Conservation (phyloP, 2,797 vertebrate species). For the Esox lucius region DNA sequence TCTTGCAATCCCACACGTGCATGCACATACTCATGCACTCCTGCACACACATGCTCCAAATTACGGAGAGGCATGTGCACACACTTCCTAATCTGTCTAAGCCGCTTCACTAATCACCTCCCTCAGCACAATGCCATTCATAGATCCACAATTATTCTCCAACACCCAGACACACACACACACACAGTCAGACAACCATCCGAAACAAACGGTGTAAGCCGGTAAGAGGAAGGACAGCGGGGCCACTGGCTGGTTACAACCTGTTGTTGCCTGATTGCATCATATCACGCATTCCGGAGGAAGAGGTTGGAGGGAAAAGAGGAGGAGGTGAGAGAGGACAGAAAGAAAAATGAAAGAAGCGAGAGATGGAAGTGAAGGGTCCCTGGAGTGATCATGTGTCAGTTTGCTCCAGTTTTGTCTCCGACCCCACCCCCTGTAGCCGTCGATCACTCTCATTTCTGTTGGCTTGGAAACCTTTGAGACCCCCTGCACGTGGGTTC, state of each 20-base stretch:
- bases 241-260: constrained; percentile 63
- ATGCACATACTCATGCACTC: background rate
- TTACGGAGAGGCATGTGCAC: constrained; percentile 8
- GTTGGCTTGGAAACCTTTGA: constrained; percentile 33
- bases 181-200: constrained; percentile 12
- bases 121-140: constrained; percentile 56
- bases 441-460: constrained; percentile 28
- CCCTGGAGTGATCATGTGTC: constrained; percentile 48
- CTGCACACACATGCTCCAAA: background rate
- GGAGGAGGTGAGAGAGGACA: constrained; percentile 20
- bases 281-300: constrained; percentile 59
- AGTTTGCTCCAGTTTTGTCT: constrained; percentile 44
- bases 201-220: background rate
- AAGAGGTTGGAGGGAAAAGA: constrained; percentile 6
- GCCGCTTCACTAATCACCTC: constrained; percentile 61
- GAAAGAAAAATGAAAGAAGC: constrained; percentile 22
- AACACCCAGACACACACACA: background rate
- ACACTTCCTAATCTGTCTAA: constrained; percentile 62
- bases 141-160: constrained; percentile 28
- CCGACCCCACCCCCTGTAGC: constrained; percentile 25
- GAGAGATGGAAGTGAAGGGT: constrained; percentile 42
- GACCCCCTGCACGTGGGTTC: background rate
- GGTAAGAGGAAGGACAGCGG: constrained; percentile 16
- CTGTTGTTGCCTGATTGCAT: constrained; percentile 70
- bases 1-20: background rate